Percentiles rank a stretch among this genome's conserved stretches.
phyloP scores from a whole-genome alignment of 2,113 vertebrate genomes.

The Nothoprocta pentlandii region DNA sequence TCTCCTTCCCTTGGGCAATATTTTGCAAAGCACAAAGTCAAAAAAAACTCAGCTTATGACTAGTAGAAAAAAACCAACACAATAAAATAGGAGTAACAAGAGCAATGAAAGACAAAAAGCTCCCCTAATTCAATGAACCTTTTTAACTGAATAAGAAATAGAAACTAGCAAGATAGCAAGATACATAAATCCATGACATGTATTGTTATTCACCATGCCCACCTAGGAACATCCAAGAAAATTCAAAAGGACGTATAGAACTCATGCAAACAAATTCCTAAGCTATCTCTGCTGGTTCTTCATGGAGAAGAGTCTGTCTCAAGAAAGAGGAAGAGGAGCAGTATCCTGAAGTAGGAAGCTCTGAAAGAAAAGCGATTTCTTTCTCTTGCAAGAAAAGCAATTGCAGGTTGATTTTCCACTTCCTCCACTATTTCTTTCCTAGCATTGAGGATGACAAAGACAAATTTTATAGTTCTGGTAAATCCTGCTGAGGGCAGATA shows the following conservation, averaged over 20 bases:
- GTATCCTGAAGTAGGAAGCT: neutral
- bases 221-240: neutral
- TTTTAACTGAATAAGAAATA: neutral
- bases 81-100: neutral
- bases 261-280: neutral
- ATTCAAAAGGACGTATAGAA: neutral
- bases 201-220: fast-evolving
- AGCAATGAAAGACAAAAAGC: neutral
- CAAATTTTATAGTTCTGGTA: neutral
- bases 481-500: neutral
- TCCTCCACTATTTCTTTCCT: neutral
- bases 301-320: neutral
- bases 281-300: neutral
- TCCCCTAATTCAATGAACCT: neutral
- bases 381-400: neutral
- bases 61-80: neutral
- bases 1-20: neutral
- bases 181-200: fast-evolving
- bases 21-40: neutral
- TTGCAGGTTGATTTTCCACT: neutral
- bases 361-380: neutral
- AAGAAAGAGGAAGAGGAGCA: neutral
- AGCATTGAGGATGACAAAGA: neutral
- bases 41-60: neutral
- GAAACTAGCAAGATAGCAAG: neutral